Percentiles rank a stretch among this genome's conserved stretches.
Evolutionary conservation across 2,888 invertebrate species (phyloP).

Genomic region (Pristionchus entomophagus): DNA sequence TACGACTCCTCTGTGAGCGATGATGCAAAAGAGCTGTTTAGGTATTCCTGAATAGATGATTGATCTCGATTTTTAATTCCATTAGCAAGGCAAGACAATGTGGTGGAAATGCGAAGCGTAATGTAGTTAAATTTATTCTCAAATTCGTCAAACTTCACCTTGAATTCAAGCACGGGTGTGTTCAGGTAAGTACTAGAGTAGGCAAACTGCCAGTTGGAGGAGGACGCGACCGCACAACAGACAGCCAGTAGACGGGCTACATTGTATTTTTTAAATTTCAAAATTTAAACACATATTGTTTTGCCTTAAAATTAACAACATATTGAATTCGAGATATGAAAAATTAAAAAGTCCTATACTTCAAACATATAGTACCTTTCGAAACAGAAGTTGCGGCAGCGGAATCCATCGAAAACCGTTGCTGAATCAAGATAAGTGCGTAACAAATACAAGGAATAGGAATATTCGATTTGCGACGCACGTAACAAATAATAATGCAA

Average conservation of each 20-base stretch:
- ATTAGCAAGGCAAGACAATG: no score
- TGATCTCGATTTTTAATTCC: no score
- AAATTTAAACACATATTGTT: conserved; percentile 11
- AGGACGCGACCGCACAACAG: not conserved
- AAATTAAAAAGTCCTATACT: not conserved
- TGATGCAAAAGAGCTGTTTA: not conserved
- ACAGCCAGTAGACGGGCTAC: conserved; percentile 1
- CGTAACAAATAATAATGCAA: no score
- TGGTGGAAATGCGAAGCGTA: no score
- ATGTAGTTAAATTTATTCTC: no score
- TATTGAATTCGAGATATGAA: not conserved
- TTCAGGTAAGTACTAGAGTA: conserved; percentile 43
- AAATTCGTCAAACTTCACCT: conserved; percentile 15
- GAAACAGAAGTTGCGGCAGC: no score
- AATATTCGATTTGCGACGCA: no score
- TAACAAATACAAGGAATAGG: no score
- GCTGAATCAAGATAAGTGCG: no score
- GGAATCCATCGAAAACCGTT: no score
- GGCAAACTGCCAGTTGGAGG: conserved; percentile 46
- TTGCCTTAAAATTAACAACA: not conserved
- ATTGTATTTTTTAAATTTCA: no score
- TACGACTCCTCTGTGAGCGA: not conserved
- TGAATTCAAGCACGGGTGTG: conserved; percentile 32
- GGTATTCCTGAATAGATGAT: not conserved
- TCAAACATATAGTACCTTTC: no score